These are phyloP conservation scores for Morone saxatilis DNA, from an alignment of 2,113 vertebrate species.

Conservation along the genomic window DNA sequence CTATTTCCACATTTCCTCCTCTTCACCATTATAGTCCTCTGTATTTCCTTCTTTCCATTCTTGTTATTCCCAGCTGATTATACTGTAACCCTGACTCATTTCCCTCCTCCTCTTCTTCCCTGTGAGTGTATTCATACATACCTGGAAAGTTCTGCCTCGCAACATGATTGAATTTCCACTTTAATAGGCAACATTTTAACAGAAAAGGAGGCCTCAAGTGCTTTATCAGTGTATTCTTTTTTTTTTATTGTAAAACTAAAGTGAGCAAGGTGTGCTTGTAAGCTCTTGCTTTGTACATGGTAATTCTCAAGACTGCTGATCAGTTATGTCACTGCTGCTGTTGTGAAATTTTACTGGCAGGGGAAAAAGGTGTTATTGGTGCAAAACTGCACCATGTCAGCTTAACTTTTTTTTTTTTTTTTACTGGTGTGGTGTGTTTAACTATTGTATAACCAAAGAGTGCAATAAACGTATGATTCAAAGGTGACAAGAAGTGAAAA, in stretches of 20 bases:
- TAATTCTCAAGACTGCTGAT: background rate
- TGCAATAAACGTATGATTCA: background rate
- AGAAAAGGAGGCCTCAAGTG: background rate
- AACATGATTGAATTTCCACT: conserved; percentile 15
- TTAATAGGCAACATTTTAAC: conserved; percentile 9
- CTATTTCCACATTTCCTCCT: conserved; percentile 44
- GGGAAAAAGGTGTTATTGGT: background rate
- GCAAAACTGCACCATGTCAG: background rate
- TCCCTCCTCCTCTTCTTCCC: conserved; percentile 22
- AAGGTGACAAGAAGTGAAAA: background rate
- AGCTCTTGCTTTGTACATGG: background rate
- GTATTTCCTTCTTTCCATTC: conserved; percentile 51
- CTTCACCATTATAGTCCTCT: conserved; percentile 26
- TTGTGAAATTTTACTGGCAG: conserved; percentile 25
- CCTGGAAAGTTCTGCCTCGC: conserved; percentile 44
- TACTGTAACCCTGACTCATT: conserved; percentile 55
- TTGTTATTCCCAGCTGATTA: conserved; percentile 39
- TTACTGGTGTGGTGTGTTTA: background rate
- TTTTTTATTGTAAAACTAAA: conserved; percentile 29
- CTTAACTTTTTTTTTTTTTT: background rate
- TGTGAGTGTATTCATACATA: conserved; percentile 33
- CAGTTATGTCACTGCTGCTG: conserved; percentile 19
- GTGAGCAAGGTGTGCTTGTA: background rate
- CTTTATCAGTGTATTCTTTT: conserved; percentile 7
- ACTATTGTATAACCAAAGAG: background rate